Base-by-base conservation (phyloP, 2,797 vertebrate genomes). In the Clarias platycephalus region DNA sequence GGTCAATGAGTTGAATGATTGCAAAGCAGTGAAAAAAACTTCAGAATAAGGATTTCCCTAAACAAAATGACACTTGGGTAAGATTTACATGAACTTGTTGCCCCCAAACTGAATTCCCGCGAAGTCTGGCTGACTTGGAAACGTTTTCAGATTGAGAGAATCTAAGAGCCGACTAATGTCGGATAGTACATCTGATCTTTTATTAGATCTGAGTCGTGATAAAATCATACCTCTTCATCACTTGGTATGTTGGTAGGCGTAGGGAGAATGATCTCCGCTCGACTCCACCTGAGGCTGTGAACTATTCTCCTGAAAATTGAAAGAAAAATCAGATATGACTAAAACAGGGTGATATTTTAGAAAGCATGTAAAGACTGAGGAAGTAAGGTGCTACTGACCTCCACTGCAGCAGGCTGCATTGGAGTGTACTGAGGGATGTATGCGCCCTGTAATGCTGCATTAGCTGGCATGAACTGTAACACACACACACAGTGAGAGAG, bases 241-340 rank as follows among this genome's bases (percentile, higher is more conserved):
- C 96, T 99, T 99, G 94, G 95, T 95, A 93, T 97, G 98, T 94
- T 98, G 98, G 95, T 98, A 99, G 64, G 96, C 93, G 86, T 99
- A 99, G 15, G 97, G 96, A 92, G 97, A 98, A 94, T 96, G 98
- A 91, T 97, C 98, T 90, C 93, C 96, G 87, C 97, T 95, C 18
- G 98, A 96, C 88, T 99, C 98, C 91, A 97, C 95, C 91, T 97
- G 97, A 79, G 97, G 95, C 88, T 97, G 97, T 88, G 95, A 95
- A 89, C 96, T 97, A 84, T 97, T 97, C 89, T 99, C 98, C 98
- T 99, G 92, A 63, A 86, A 71, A 81, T 80, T 5, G 7, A 66
- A 7, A 34, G 1, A 68, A 81, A 77, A 77, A 60, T 24, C 49
- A 70, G 28, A 70, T 24, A 58, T n/a, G 28, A 81, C 66, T 58